These are phyloP conservation scores for Drosophila anomelani DNA, from an alignment of 2,888 invertebrate genomes.

Conservation along the genomic window DNA sequence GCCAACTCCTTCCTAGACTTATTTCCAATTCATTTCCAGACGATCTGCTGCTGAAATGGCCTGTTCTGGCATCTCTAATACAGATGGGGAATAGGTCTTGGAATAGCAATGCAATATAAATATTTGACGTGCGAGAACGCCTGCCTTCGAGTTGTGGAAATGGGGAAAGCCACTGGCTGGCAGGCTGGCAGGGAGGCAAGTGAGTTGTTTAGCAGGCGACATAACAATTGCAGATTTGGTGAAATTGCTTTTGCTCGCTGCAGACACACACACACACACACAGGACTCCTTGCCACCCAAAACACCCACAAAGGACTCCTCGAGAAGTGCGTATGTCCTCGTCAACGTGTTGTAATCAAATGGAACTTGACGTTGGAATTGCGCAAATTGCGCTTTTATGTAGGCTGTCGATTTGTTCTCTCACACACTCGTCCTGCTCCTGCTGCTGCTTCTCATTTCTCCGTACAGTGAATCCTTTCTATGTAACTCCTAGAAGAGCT, in stretches of 20 bases:
- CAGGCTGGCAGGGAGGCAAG: slow-evolving; percentile 29
- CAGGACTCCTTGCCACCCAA: slow-evolving; percentile 29
- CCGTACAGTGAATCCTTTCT: slow-evolving; percentile 17
- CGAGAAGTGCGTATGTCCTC: slow-evolving; percentile 50
- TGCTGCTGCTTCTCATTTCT: background rate
- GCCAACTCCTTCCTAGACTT: background rate
- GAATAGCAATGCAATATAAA: slow-evolving; percentile 69
- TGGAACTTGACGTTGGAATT: slow-evolving; percentile 74
- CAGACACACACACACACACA: slow-evolving; percentile 16
- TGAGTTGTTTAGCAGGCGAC: slow-evolving; percentile 77
- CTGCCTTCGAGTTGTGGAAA: slow-evolving; percentile 50
- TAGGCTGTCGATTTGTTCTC: slow-evolving; percentile 66
- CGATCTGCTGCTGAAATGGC: background rate
- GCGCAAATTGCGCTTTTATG: slow-evolving; percentile 79
- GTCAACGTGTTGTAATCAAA: slow-evolving; percentile 74
- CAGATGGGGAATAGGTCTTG: slow-evolving; percentile 16
- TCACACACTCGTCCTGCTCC: slow-evolving; percentile 3
- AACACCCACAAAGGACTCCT: slow-evolving; percentile 19
- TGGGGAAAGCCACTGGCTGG: slow-evolving; percentile 9
- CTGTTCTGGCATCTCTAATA: slow-evolving; percentile 8
- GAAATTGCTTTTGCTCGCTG: slow-evolving; percentile 71
- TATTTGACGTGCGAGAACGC: slow-evolving; percentile 77
- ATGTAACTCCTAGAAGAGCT: slow-evolving; percentile 1
- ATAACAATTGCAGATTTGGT: slow-evolving; percentile 79
- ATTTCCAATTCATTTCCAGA: background rate